These are phyloP conservation scores for Anarrhichthys ocellatus DNA, from an alignment of 2,113 vertebrate genomes.

Conservation along the genomic window DNA sequence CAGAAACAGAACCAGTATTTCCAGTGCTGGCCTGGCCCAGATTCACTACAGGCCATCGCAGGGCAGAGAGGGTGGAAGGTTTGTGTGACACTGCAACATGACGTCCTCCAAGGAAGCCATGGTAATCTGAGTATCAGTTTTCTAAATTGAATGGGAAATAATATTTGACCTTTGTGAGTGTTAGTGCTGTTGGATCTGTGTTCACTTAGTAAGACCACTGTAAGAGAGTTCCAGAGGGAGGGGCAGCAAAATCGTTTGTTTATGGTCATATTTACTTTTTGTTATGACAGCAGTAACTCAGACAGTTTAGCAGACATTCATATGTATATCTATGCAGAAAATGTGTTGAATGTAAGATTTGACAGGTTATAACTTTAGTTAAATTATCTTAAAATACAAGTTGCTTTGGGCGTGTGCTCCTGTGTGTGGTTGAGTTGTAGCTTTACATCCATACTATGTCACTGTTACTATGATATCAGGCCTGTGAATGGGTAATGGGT, in stretches of 20 bases:
- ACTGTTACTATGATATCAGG: constrained; percentile 39
- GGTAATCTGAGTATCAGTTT: constrained; percentile 33
- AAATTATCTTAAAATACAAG: background rate
- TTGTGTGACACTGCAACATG: constrained; percentile 1
- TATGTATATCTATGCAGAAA: background rate
- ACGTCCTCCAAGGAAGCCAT: constrained; percentile 18
- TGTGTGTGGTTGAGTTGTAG: background rate
- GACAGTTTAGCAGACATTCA: background rate
- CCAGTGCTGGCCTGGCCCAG: constrained; percentile 43
- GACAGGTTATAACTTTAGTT: background rate
- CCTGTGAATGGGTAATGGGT: constrained; percentile 67
- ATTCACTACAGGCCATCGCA: constrained; percentile 36
- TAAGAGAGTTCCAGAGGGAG: background rate
- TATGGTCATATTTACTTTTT: background rate
- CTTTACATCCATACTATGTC: background rate
- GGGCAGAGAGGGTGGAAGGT: background rate
- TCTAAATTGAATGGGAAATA: constrained; percentile 31
- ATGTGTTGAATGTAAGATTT: background rate
- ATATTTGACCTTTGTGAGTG: constrained; percentile 28
- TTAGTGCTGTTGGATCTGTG: constrained; percentile 10
- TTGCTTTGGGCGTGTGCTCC: background rate
- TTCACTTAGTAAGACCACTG: background rate
- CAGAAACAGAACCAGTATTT: constrained; percentile 31
- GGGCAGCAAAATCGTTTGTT: no score
- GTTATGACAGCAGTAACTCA: background rate